Evolutionary conservation across 2,797 vertebrate species (phyloP).

Genomic region (Bovichtus diacanthus): DNA sequence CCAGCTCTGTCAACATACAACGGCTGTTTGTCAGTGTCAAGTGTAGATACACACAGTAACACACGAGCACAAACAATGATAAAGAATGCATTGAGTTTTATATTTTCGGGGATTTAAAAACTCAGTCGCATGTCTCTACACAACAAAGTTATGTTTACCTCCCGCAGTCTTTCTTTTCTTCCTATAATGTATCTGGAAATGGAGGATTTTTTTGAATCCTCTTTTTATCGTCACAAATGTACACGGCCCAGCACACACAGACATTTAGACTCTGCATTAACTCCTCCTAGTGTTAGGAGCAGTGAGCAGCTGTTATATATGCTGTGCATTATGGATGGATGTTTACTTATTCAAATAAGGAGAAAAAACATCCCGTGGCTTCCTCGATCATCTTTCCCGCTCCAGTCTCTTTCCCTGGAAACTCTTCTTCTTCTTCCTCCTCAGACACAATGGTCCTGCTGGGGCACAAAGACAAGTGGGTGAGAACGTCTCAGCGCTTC

Average conservation of each 20-base stretch:
- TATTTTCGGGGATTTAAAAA: not conserved
- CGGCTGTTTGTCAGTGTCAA: constrained; percentile 30
- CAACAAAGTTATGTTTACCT: not conserved
- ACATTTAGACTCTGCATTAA: too few relatives aligned
- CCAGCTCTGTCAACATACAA: constrained; percentile 41
- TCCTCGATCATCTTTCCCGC: constrained; percentile 43
- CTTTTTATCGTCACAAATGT: too few relatives aligned
- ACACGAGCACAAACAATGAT: constrained; percentile 19
- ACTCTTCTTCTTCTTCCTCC: constrained; percentile 10
- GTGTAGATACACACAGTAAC: constrained; percentile 19
- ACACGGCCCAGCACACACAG: too few relatives aligned
- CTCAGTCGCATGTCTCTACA: too few relatives aligned
- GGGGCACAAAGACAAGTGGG: constrained; percentile 46
- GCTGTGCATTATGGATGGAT: too few relatives aligned
- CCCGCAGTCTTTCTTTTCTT: not conserved
- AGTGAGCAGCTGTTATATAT: too few relatives aligned
- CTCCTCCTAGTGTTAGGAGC: too few relatives aligned
- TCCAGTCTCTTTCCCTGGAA: constrained; percentile 7
- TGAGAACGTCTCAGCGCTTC: constrained; percentile 42
- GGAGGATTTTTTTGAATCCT: too few relatives aligned
- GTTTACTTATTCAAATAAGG: not conserved
- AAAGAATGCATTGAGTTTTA: constrained; percentile 31
- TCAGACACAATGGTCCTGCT: constrained; percentile 46
- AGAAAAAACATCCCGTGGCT: not conserved
- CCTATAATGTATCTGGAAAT: not conserved